A percentile compares a stretch with the other conserved stretches of the same genome.
Conservation (phyloP, 2,113 vertebrate species). For the Takifugu bimaculatus region DNA sequence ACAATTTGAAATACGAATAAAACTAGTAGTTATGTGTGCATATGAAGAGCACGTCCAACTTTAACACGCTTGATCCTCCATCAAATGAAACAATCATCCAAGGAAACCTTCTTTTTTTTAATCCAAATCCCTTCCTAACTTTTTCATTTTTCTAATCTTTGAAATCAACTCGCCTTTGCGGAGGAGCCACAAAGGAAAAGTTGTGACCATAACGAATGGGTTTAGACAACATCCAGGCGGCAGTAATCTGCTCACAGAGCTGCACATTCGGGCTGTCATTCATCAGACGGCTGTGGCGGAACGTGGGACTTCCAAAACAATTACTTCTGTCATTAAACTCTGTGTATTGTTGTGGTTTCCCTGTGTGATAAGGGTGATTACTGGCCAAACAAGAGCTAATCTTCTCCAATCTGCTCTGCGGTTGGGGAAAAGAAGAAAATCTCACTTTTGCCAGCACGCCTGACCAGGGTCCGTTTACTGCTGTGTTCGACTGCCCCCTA, state of each 20-base stretch:
- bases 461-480: constrained; percentile 16
- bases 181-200: constrained; percentile 40
- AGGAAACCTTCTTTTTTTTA: background rate
- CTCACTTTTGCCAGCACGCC: constrained; percentile 50
- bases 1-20: background rate
- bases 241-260: constrained; percentile 51
- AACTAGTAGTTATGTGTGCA: background rate
- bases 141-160: constrained; percentile 3
- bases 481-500: constrained; percentile 84
- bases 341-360: constrained; percentile 60
- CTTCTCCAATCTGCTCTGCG: constrained; percentile 64
- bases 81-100: background rate
- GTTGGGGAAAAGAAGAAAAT: constrained; percentile 49
- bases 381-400: constrained; percentile 64
- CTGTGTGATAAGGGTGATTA: constrained; percentile 68
- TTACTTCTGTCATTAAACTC: constrained; percentile 66
- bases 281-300: constrained; percentile 54
- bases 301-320: constrained; percentile 64
- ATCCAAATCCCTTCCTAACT: background rate
- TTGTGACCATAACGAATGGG: constrained; percentile 52
- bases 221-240: constrained; percentile 48
- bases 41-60: background rate
- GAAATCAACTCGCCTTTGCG: constrained; percentile 22
- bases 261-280: constrained; percentile 54
- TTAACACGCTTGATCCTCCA: background rate